Evolutionary conservation across 2,888 invertebrate genomes (phyloP).

Genomic region (Pollenia amentaria): DNA sequence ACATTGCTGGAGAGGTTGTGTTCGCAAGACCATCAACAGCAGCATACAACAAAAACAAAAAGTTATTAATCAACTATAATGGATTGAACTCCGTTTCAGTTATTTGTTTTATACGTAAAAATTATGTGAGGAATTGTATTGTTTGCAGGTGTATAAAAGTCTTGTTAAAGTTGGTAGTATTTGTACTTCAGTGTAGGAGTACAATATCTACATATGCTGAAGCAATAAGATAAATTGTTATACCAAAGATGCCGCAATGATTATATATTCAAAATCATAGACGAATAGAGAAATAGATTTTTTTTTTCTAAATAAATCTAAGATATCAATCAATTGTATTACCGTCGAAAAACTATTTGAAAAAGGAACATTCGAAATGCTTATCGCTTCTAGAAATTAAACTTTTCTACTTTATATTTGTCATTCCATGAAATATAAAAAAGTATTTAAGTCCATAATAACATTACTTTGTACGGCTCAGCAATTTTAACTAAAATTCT

Average conservation of each 20-base stretch:
- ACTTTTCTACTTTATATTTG: too few relatives aligned
- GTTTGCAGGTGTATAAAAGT: not conserved
- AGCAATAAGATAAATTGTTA: slow-evolving; percentile 24
- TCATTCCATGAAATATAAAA: too few relatives aligned
- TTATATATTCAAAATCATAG: not conserved
- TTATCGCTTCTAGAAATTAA: too few relatives aligned
- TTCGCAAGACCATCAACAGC: slow-evolving; percentile 9
- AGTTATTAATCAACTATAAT: slow-evolving; percentile 63
- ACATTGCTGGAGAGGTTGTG: slow-evolving; percentile 4
- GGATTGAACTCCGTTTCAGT: slow-evolving; percentile 49
- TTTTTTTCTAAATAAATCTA: too few relatives aligned
- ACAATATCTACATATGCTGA: not conserved
- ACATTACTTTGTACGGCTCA: too few relatives aligned
- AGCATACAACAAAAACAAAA: slow-evolving; percentile 38
- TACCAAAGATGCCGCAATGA: not conserved
- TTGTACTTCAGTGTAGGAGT: not conserved
- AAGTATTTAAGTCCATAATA: too few relatives aligned
- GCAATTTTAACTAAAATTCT: not conserved
- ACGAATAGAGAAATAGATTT: not conserved
- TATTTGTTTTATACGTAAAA: not conserved
- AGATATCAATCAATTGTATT: too few relatives aligned
- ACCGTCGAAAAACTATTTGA: too few relatives aligned
- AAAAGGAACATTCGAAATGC: too few relatives aligned
- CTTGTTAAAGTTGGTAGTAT: not conserved
- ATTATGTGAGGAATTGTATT: too few relatives aligned